These are phyloP conservation scores for Metopolophium dirhodum DNA, from an alignment of 1,140 invertebrate genomes.

Conservation along the genomic window DNA sequence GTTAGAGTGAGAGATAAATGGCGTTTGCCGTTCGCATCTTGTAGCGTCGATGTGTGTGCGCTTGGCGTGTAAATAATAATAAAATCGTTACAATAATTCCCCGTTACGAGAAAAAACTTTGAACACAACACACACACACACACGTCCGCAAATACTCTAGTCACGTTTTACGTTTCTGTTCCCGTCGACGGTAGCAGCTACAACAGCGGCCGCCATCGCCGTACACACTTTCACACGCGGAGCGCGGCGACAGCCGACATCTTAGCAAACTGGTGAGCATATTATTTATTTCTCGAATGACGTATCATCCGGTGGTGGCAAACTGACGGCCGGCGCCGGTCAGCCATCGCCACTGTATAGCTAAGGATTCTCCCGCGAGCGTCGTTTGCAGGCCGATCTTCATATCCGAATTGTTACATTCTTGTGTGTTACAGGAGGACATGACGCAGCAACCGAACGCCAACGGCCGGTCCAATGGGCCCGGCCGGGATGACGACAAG, in stretches of 20 bases:
- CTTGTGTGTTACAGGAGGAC: not conserved
- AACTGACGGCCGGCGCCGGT: too few relatives aligned
- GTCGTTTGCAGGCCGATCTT: not conserved
- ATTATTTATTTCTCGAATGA: not conserved
- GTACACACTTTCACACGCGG: not conserved
- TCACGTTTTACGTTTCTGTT: not conserved
- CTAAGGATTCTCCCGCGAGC: fast-evolving
- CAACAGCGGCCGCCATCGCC: not conserved
- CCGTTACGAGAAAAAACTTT: not conserved
- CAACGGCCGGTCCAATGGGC: conserved; percentile 59
- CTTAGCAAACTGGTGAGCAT: not conserved
- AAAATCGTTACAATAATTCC: not conserved
- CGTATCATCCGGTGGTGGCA: too few relatives aligned
- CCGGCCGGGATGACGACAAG: conserved; percentile 66
- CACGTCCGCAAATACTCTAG: not conserved
- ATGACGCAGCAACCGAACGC: conserved; percentile 58
- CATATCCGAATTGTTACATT: not conserved
- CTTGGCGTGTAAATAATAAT: not conserved
- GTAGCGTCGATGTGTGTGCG: conserved; percentile 14
- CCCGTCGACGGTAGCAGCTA: not conserved
- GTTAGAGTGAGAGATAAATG: conserved; percentile 51
- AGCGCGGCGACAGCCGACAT: not conserved
- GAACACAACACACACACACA: too few relatives aligned
- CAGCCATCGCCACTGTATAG: not conserved
- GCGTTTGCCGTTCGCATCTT: conserved; percentile 25